Conservation (phyloP, 2,113 vertebrate genomes). For the Onychorhynchus coronatus region DNA sequence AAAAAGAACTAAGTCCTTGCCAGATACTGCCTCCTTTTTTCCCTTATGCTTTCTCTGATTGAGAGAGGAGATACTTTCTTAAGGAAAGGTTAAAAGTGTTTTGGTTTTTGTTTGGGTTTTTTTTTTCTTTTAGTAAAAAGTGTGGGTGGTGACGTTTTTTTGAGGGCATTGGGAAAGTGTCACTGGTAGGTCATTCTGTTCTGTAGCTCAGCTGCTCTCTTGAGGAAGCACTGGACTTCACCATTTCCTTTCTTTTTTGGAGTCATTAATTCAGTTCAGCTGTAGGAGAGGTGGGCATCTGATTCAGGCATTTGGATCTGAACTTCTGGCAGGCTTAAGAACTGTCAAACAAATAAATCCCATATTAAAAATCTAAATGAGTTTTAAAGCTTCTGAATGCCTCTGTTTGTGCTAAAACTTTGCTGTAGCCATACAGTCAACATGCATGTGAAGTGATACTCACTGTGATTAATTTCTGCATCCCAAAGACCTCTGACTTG, state of each 20-base stretch:
- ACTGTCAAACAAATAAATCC: not conserved
- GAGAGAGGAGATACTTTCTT: not conserved
- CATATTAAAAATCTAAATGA: not conserved
- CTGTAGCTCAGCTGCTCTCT: not conserved
- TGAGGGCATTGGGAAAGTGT: not conserved
- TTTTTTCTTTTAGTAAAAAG: not conserved
- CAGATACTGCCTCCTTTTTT: not conserved
- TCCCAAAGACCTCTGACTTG: not conserved
- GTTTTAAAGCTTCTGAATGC: not conserved
- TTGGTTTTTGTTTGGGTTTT: not conserved
- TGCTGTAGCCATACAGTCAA: not conserved
- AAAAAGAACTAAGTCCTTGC: not conserved
- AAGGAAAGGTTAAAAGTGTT: not conserved
- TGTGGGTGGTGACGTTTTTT: fast-evolving
- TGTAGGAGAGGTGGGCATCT: not conserved
- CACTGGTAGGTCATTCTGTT: not conserved
- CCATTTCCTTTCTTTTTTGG: not conserved
- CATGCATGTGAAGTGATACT: not conserved
- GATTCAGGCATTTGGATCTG: not conserved
- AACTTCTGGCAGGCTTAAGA: not conserved
- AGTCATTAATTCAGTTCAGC: not conserved
- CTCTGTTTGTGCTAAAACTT: not conserved
- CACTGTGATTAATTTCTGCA: not conserved
- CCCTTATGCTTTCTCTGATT: not conserved
- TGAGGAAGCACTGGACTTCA: not conserved